Conservation (phyloP, 2,888 invertebrate species). For the Ditylenchus weischeri region DNA sequence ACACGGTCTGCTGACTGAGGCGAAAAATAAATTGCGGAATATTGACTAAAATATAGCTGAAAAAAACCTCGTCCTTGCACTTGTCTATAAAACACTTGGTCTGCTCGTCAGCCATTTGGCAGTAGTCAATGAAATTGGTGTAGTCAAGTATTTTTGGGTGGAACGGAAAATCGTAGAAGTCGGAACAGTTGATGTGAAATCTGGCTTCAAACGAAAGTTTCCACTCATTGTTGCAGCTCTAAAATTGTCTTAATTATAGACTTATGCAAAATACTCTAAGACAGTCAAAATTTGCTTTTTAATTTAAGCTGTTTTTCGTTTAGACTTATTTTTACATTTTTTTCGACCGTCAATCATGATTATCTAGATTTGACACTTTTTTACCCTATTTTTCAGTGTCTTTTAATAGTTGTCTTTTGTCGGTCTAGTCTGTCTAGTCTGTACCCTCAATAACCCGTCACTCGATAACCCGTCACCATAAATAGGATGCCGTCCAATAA, state of each 20-base stretch:
- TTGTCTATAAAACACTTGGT: conserved; percentile 51
- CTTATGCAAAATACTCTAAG: too few relatives aligned
- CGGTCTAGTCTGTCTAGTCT: too few relatives aligned
- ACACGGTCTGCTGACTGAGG: conserved; percentile 51
- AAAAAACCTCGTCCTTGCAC: conserved; percentile 49
- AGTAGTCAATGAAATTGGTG: conserved; percentile 48
- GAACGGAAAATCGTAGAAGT: conserved; percentile 57
- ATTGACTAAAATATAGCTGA: not conserved
- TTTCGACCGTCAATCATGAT: too few relatives aligned
- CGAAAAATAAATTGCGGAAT: not conserved
- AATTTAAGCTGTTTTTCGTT: too few relatives aligned
- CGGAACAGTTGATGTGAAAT: conserved; percentile 43
- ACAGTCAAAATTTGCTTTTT: too few relatives aligned
- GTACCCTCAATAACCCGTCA: too few relatives aligned
- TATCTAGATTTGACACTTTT: too few relatives aligned
- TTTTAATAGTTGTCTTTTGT: too few relatives aligned
- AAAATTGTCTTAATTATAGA: not conserved
- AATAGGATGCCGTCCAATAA: too few relatives aligned
- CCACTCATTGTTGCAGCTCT: conserved; percentile 54
- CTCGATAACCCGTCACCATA: too few relatives aligned
- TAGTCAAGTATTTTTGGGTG: conserved; percentile 52
- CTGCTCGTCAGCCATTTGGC: conserved; percentile 51
- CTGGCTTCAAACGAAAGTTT: conserved; percentile 47
- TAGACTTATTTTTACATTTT: too few relatives aligned
- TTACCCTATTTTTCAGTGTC: too few relatives aligned